Evolutionary conservation across 2,797 vertebrate species (phyloP).

Genomic region (Chrysolophus pictus): DNA sequence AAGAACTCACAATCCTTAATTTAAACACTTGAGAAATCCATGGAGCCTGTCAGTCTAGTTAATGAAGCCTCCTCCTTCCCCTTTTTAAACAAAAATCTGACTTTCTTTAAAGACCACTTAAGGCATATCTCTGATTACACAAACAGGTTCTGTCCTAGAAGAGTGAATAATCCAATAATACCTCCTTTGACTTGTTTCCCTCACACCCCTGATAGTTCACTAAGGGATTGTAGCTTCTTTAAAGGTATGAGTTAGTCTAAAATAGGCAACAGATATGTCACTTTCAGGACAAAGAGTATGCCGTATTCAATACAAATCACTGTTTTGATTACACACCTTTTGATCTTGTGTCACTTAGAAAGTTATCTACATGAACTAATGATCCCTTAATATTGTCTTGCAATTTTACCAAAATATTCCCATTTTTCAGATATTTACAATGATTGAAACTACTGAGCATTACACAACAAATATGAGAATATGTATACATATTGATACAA

Average conservation of each 20-base stretch:
- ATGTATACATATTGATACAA: accelerated
- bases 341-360: neutral
- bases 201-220: neutral
- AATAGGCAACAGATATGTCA: neutral
- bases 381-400: neutral
- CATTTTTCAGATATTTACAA: neutral
- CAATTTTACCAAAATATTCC: neutral
- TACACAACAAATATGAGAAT: neutral
- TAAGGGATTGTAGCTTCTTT: neutral
- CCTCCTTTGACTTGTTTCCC: conserved; percentile 31
- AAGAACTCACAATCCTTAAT: conserved; percentile 82
- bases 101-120: conserved; percentile 79
- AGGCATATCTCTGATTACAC: conserved; percentile 77
- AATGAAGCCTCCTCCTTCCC: conserved; percentile 78
- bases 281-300: neutral
- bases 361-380: neutral
- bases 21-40: conserved; percentile 84
- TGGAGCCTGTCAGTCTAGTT: conserved; percentile 82
- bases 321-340: neutral
- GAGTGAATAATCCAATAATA: conserved; percentile 68
- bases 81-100: conserved; percentile 80
- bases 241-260: neutral
- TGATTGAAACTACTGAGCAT: neutral
- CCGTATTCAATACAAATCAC: neutral
- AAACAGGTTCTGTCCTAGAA: conserved; percentile 72